Evolutionary conservation across 2,888 invertebrate species (phyloP).

Genomic region (Anthophora plumipes): DNA sequence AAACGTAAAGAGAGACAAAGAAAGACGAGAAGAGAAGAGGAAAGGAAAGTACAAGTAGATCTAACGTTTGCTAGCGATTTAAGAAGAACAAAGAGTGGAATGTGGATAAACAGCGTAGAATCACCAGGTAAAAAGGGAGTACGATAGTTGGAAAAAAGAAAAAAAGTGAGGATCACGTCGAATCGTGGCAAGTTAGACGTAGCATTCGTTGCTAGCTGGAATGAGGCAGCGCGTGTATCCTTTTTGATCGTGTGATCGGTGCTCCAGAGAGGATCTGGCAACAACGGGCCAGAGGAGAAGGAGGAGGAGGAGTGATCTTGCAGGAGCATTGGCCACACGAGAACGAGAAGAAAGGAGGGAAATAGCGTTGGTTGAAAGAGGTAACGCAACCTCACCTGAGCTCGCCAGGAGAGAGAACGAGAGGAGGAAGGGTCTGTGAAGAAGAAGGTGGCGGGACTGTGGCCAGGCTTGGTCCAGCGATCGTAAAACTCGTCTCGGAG

Average conservation of each 20-base stretch:
- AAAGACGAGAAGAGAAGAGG: neutral
- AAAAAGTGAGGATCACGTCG: slow-evolving; percentile 7
- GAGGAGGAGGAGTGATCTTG: slow-evolving; percentile 70
- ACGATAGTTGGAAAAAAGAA: too few species aligned
- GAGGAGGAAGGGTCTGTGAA: slow-evolving; percentile 20
- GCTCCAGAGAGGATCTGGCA: slow-evolving; percentile 79
- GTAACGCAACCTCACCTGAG: slow-evolving; percentile 21
- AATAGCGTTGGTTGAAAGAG: slow-evolving; percentile 42
- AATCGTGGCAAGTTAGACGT: slow-evolving; percentile 25
- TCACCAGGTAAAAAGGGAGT: neutral
- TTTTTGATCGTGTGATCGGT: slow-evolving; percentile 71
- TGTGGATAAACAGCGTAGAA: slow-evolving; percentile 36
- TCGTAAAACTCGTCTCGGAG: slow-evolving; percentile 67
- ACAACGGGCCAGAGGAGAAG: slow-evolving; percentile 68
- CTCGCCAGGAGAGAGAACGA: slow-evolving; percentile 19
- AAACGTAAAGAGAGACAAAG: neutral
- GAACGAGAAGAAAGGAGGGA: slow-evolving; percentile 61
- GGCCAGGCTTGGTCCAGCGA: slow-evolving; percentile 67
- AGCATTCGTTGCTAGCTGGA: slow-evolving; percentile 40
- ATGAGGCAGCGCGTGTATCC: slow-evolving; percentile 60
- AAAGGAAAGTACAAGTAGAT: neutral
- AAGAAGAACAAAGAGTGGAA: slow-evolving; percentile 37
- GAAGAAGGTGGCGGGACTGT: slow-evolving; percentile 35
- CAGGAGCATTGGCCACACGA: slow-evolving; percentile 73
- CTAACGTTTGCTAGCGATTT: slow-evolving; percentile 24